Conservation (phyloP, 2,888 invertebrate species). For the Stenurella melanura region DNA sequence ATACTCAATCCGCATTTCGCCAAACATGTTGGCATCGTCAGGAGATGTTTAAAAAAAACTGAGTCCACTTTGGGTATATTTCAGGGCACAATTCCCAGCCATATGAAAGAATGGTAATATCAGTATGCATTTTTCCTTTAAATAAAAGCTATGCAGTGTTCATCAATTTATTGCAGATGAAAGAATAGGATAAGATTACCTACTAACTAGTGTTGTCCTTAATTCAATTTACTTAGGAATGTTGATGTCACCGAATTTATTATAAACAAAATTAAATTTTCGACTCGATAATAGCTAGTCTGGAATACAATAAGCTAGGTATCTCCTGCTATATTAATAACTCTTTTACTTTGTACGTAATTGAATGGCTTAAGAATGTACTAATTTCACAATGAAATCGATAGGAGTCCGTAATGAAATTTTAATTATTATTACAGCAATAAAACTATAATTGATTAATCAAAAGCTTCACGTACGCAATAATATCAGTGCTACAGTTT, state of each 20-base stretch:
- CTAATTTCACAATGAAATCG: conserved; percentile 12
- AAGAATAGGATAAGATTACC: no score
- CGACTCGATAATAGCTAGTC: not conserved
- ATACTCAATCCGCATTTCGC: no score
- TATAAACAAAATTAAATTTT: conserved; percentile 10
- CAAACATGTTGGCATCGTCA: no score
- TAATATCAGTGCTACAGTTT: conserved; percentile 16
- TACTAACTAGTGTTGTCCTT: not conserved
- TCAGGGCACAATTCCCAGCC: no score
- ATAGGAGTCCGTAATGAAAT: conserved; percentile 23
- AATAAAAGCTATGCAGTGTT: no score
- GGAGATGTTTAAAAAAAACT: no score
- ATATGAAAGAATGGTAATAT: no score
- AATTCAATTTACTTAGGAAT: not conserved
- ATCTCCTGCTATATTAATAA: conserved; percentile 6
- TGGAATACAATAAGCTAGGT: conserved; percentile 24
- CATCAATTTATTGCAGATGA: no score
- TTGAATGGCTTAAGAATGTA: not conserved
- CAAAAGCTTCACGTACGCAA: conserved; percentile 3
- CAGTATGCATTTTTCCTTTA: no score
- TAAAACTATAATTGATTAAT: conserved; percentile 22
- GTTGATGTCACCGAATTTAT: not conserved
- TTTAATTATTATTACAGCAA: conserved; percentile 13
- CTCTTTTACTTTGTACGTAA: conserved; percentile 18
- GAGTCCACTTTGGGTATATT: no score